Percentiles rank a stretch among this genome's conserved stretches.
These are phyloP conservation scores for Xestia rhomboidea DNA, from an alignment of 2,888 invertebrate species.

Conservation along the genomic window DNA sequence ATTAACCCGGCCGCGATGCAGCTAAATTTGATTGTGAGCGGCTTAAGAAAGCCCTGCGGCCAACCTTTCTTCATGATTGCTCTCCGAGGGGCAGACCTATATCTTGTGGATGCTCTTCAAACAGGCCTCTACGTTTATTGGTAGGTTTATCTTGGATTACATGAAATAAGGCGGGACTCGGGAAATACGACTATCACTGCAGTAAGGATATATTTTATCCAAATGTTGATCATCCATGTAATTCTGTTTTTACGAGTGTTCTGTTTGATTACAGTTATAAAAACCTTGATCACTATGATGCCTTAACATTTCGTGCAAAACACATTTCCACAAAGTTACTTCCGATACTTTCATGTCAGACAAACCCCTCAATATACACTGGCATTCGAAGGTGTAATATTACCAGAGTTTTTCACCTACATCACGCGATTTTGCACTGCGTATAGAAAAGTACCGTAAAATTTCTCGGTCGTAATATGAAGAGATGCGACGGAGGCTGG, in stretches of 20 bases:
- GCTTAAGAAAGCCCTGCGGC: slow-evolving; percentile 76
- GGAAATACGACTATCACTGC: slow-evolving; percentile 55
- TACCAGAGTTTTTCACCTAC: slow-evolving; percentile 40
- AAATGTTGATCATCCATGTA: slow-evolving; percentile 33
- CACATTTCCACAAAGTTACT: background rate
- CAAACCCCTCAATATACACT: background rate
- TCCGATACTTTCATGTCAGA: slow-evolving; percentile 2
- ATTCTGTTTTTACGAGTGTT: slow-evolving; percentile 17
- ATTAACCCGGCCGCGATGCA: slow-evolving; percentile 78
- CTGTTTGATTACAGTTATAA: slow-evolving; percentile 20
- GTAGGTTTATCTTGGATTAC: slow-evolving; percentile 65
- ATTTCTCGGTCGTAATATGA: slow-evolving; percentile 51
- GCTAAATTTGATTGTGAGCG: slow-evolving; percentile 80
- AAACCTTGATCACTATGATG: background rate
- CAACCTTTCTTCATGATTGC: slow-evolving; percentile 78
- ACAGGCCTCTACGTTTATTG: slow-evolving; percentile 61
- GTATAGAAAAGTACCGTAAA: slow-evolving; percentile 45
- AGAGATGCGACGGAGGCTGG: slow-evolving; percentile 52
- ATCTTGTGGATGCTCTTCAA: slow-evolving; percentile 61
- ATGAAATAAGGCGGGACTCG: slow-evolving; percentile 52
- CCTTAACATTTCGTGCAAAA: background rate
- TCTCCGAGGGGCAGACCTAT: slow-evolving; percentile 70
- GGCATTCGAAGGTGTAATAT: slow-evolving; percentile 23
- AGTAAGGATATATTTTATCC: slow-evolving; percentile 29
- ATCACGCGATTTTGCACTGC: slow-evolving; percentile 35